Conservation (phyloP, 1,140 invertebrate genomes). For the Bombus difficillimus region DNA sequence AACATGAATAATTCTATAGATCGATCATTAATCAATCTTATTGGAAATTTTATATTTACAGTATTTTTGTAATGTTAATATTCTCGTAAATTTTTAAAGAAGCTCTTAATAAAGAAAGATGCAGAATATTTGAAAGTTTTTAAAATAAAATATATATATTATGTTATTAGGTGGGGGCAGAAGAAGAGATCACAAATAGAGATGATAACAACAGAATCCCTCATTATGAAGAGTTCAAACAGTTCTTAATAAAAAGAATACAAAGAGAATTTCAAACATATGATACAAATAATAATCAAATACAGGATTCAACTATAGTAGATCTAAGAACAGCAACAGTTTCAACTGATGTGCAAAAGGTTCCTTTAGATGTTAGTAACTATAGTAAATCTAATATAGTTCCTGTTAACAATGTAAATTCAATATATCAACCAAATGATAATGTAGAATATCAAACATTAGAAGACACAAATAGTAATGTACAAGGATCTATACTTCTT, state of each 20-base stretch:
- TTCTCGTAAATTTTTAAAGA: neutral
- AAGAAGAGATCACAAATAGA: conserved; percentile 72
- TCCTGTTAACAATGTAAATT: conserved; percentile 34
- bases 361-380: conserved; percentile 38
- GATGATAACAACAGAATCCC: conserved; percentile 69
- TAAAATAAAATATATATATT: neutral
- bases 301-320: conserved; percentile 58
- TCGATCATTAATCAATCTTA: conserved; percentile 12
- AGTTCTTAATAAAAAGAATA: conserved; percentile 68
- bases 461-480: conserved; percentile 51
- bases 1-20: neutral
- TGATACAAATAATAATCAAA: conserved; percentile 68
- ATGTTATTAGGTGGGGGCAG: conserved; percentile 70
- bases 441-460: conserved; percentile 49
- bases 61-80: neutral
- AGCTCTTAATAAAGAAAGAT: neutral
- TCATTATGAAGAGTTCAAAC: conserved; percentile 73
- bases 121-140: neutral
- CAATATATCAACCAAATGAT: conserved; percentile 39
- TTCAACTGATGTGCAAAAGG: conserved; percentile 38
- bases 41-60: neutral
- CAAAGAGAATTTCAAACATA: conserved; percentile 69
- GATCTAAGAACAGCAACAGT: conserved; percentile 65
- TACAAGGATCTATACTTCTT: conserved; percentile 68
- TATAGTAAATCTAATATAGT: conserved; percentile 42